A percentile compares a stretch with the other conserved stretches of the same genome.
phyloP scores from a whole-genome alignment of 2,797 vertebrate genomes.

The Uromys caudimaculatus region DNA sequence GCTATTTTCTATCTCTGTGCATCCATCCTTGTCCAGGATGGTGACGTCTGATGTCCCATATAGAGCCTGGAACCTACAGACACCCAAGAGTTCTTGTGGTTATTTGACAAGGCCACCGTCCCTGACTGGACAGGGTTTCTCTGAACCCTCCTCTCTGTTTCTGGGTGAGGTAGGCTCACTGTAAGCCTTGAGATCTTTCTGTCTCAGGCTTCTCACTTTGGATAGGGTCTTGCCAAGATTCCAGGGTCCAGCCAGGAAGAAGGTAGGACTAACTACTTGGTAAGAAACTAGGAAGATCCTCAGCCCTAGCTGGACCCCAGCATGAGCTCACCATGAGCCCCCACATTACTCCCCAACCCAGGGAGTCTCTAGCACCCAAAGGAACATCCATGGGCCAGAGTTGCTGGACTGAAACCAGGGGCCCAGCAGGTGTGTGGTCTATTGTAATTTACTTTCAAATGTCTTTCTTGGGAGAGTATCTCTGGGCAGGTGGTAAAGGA shows the following conservation, averaged over 20 bases:
- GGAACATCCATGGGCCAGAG: background rate
- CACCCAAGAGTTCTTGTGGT: background rate
- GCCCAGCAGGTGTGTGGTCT: accelerated
- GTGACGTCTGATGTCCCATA: background rate
- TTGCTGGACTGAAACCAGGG: background rate
- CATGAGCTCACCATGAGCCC: background rate
- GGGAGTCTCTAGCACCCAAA: too few relatives aligned
- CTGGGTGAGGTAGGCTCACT: background rate
- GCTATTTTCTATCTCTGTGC: background rate
- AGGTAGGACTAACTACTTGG: accelerated
- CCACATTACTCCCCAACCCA: background rate
- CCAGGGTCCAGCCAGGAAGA: background rate
- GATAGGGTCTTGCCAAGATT: background rate
- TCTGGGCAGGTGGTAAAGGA: too few relatives aligned
- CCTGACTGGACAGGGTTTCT: accelerated
- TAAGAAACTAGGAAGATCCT: background rate
- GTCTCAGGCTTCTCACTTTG: background rate
- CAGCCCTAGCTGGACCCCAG: background rate
- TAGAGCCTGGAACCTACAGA: background rate
- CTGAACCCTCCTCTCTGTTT: background rate
- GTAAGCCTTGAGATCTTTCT: background rate
- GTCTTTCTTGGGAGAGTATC: background rate
- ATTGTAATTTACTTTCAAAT: background rate
- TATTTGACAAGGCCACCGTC: accelerated
- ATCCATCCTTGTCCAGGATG: too few relatives aligned